These are phyloP conservation scores for Megaustenia siamemsis DNA, from an alignment of 2,888 invertebrate genomes.

Conservation along the genomic window DNA sequence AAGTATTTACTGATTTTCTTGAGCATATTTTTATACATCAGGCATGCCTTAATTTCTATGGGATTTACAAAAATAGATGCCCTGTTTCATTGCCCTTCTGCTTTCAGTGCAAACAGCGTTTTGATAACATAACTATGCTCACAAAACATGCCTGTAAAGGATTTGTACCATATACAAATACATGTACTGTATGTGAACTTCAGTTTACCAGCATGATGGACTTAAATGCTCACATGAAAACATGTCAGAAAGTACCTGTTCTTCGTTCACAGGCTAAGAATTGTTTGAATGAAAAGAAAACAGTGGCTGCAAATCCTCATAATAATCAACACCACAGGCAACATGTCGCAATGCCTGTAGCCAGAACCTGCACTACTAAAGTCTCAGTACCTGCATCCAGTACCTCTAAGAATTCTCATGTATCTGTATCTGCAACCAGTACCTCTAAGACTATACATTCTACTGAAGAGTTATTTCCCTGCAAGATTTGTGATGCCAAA, in stretches of 20 bases:
- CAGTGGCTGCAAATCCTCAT: no score
- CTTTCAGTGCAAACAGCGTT: conserved; percentile 34
- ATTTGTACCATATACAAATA: conserved; percentile 3
- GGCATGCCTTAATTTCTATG: conserved; percentile 34
- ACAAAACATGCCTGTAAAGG: not conserved
- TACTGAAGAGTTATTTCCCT: not conserved
- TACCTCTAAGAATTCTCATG: no score
- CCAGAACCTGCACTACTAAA: no score
- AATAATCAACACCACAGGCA: not conserved
- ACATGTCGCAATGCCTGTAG: no score
- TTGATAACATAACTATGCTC: not conserved
- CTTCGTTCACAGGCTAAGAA: not conserved
- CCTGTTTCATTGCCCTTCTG: conserved; percentile 29
- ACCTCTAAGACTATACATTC: not conserved
- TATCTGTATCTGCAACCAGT: not conserved
- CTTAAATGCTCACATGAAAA: not conserved
- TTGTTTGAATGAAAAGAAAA: not conserved
- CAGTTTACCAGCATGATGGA: conserved; percentile 11
- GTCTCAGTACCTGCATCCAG: no score
- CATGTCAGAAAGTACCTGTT: not conserved
- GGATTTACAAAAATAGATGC: not conserved
- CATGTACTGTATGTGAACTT: conserved; percentile 12
- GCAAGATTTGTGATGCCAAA: conserved; percentile 26
- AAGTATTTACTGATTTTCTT: not conserved
- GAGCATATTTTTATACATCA: conserved; percentile 24